Conservation (phyloP, 2,797 vertebrate genomes). For the Cossypha dichroa region DNA sequence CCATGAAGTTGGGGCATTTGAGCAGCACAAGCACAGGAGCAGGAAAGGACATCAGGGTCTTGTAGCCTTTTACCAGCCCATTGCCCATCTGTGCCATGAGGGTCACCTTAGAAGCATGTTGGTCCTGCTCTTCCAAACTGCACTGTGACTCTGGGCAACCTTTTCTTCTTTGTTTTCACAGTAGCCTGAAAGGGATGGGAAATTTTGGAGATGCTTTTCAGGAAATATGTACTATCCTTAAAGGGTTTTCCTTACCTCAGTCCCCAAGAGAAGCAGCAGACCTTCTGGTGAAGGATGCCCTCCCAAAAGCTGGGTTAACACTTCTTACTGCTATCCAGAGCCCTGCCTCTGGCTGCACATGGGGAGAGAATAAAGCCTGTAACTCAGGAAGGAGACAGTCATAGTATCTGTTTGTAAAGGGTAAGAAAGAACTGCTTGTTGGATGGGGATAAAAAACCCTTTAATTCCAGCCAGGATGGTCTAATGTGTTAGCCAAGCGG, state of each 20-base stretch:
- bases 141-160: background rate
- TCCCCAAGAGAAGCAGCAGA: background rate
- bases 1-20: background rate
- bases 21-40: fast-evolving
- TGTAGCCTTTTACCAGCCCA: background rate
- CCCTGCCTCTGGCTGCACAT: background rate
- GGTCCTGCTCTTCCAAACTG: background rate
- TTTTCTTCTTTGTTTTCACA: background rate
- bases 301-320: background rate
- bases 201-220: background rate
- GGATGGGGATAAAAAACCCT: background rate
- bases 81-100: background rate
- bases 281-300: background rate
- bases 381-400: background rate
- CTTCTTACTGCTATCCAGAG: background rate
- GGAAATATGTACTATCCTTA: background rate
- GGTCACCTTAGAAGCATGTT: background rate
- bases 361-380: background rate
- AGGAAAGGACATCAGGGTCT: background rate
- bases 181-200: background rate
- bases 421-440: conserved; percentile 49
- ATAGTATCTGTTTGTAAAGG: background rate
- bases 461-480: conserved; percentile 18
- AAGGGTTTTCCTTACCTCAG: background rate
- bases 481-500: background rate